Percentiles rank a stretch among this genome's conserved stretches.
Conservation (phyloP, 2,797 vertebrate species). For the Dermochelys coriacea region DNA sequence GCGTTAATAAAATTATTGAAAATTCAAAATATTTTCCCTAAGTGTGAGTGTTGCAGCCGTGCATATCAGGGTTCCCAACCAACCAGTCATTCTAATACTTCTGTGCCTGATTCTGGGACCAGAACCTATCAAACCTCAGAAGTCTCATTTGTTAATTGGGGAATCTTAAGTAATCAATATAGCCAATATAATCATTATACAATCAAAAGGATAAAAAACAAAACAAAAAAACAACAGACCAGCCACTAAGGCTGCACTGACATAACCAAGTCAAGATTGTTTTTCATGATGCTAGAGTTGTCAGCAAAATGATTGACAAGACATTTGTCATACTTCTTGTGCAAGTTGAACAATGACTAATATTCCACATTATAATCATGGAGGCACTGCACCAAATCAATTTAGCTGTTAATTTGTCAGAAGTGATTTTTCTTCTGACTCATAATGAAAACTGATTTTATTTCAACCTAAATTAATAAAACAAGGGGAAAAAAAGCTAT, state of each 20-base stretch:
- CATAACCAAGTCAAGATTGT: not conserved
- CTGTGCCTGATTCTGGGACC: not conserved
- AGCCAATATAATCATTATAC: not conserved
- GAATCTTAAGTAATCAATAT: not conserved
- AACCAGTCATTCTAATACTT: not conserved
- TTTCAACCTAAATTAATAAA: conserved; percentile 55
- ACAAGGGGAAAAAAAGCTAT: not conserved
- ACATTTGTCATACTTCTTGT: conserved; percentile 15
- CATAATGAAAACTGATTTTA: conserved; percentile 52
- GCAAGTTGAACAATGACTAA: conserved; percentile 45
- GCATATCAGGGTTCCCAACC: not conserved
- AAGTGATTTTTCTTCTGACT: conserved; percentile 58
- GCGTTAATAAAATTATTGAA: not conserved
- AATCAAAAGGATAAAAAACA: not conserved
- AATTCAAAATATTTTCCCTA: not conserved
- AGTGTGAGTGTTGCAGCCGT: not conserved
- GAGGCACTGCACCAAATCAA: conserved; percentile 57
- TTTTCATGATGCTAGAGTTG: conserved; percentile 21
- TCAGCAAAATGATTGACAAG: not conserved
- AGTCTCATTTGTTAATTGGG: not conserved
- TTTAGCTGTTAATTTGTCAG: conserved; percentile 65
- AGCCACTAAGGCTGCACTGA: not conserved
- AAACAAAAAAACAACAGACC: not conserved
- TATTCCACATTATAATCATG: not conserved
- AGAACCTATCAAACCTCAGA: not conserved